phyloP scores from a whole-genome alignment of 2,797 vertebrate genomes.

The Micrastur ruficollis region DNA sequence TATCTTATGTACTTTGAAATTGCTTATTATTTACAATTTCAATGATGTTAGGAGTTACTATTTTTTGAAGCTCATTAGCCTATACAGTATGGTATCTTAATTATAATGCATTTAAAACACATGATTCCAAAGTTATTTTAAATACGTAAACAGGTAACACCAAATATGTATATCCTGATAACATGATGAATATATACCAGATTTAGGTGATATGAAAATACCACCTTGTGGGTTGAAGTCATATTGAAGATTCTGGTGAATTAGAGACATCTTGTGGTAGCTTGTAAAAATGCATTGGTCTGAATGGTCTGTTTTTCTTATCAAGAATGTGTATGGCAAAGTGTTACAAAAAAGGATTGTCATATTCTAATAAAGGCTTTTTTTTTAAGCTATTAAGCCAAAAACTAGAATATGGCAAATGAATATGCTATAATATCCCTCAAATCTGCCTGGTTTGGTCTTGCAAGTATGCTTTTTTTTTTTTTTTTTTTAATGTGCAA shows the following conservation, averaged over 20 bases:
- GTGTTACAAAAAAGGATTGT: neutral
- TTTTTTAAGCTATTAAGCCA: neutral
- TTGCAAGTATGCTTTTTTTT: neutral
- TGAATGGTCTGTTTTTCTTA: neutral
- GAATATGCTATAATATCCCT: neutral
- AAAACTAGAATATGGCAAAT: neutral
- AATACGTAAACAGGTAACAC: neutral
- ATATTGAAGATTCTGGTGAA: conserved; percentile 31
- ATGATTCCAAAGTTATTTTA: neutral
- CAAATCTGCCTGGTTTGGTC: neutral
- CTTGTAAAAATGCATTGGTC: conserved; percentile 18
- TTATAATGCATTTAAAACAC: neutral
- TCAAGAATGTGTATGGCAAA: neutral
- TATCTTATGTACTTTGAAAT: neutral
- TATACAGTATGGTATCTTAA: neutral
- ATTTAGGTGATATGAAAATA: neutral
- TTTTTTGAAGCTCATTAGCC: neutral
- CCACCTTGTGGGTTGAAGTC: neutral
- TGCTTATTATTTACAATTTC: neutral
- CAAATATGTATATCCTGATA: neutral
- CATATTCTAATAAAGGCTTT: neutral
- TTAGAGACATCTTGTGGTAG: conserved; percentile 77
- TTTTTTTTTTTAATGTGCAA: neutral
- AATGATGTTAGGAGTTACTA: neutral
- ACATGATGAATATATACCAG: neutral